phyloP scores from a whole-genome alignment of 2,797 vertebrate genomes.

The Netta rufina region DNA sequence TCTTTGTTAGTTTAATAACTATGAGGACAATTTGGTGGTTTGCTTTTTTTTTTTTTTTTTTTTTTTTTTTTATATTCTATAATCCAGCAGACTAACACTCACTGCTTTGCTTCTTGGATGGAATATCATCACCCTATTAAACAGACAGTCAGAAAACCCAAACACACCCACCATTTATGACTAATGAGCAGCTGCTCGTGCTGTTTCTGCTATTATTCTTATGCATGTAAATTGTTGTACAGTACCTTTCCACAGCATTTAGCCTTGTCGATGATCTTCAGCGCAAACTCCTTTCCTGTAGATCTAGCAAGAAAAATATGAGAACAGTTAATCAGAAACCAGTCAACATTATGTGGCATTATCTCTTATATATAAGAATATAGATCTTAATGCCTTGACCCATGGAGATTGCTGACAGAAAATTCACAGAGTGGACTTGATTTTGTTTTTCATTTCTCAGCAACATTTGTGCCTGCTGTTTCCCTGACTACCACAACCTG shows the following conservation, averaged over 20 bases:
- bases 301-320: conserved; percentile 76
- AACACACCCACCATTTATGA: conserved; percentile 6
- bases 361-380: neutral
- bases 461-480: conserved; percentile 41
- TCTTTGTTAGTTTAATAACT: neutral
- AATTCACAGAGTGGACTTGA: neutral
- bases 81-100: neutral
- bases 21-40: neutral
- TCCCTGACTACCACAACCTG: conserved; percentile 56
- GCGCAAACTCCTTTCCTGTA: conserved; percentile 94
- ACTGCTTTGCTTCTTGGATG: neutral
- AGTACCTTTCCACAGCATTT: conserved; percentile 97
- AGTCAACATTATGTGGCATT: neutral
- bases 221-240: neutral
- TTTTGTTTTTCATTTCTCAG: neutral
- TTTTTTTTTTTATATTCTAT: neutral
- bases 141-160: neutral
- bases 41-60: too few relatives aligned
- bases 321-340: neutral
- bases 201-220: neutral
- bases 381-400: neutral
- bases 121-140: neutral
- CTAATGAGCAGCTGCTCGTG: conserved; percentile 19
- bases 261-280: conserved; percentile 98
- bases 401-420: neutral